Conservation (phyloP, 2,797 vertebrate genomes). For the Trematocara caparti region DNA sequence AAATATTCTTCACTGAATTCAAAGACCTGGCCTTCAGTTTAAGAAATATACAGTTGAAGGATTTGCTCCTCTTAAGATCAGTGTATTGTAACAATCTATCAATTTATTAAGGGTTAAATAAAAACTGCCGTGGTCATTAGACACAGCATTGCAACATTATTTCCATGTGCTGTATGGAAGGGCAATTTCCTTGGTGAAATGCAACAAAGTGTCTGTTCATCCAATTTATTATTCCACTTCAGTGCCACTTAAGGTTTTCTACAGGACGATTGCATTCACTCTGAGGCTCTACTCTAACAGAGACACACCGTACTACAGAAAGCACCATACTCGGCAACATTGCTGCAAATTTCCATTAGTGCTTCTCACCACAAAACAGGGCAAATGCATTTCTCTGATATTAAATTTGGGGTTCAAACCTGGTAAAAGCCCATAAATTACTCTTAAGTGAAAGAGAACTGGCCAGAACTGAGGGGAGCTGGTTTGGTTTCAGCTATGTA, state of each 20-base stretch:
- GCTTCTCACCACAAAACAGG: slow-evolving; percentile 16
- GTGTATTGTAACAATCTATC: neutral
- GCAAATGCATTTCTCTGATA: slow-evolving; percentile 44
- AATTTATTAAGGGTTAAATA: neutral
- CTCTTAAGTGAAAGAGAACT: slow-evolving; percentile 22
- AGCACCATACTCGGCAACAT: slow-evolving; percentile 3
- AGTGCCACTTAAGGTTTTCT: slow-evolving; percentile 16
- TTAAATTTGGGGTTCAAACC: slow-evolving; percentile 38
- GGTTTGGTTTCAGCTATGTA: slow-evolving; percentile 6
- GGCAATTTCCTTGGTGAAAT: slow-evolving; percentile 19
- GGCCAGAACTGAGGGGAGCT: neutral
- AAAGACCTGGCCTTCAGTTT: neutral
- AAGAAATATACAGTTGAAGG: neutral
- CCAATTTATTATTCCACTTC: slow-evolving; percentile 44
- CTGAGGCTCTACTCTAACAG: neutral
- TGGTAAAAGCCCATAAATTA: slow-evolving; percentile 38
- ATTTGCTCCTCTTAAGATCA: neutral
- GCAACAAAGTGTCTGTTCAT: slow-evolving; percentile 31
- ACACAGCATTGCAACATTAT: slow-evolving; percentile 3
- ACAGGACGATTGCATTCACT: slow-evolving; percentile 11
- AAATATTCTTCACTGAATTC: neutral
- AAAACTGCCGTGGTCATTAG: slow-evolving; percentile 8
- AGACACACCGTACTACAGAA: neutral
- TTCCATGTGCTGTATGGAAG: slow-evolving; percentile 26
- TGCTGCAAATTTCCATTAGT: slow-evolving; percentile 30